Base-by-base conservation (phyloP, 2,797 vertebrate species). In the Meriones psammophilus region DNA sequence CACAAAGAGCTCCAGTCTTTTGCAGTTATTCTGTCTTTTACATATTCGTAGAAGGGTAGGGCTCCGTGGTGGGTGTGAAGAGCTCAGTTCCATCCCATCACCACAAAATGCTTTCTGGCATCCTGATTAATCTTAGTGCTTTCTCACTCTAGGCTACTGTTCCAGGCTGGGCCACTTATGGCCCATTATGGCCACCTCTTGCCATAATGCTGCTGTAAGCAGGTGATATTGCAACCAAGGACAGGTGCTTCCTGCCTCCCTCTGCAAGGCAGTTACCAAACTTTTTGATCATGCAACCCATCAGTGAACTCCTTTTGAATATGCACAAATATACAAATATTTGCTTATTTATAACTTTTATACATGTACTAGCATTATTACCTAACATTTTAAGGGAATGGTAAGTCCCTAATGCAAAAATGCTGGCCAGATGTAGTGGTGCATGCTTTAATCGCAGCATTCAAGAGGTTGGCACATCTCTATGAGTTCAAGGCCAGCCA, bases 331-430 rank as follows among this genome's bases (percentile, higher is more conserved):
- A 28, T 18, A 33, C 42, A 76, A 85, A 77, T 76, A 77, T 68
- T 90, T 92, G 8, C 24, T 73, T 58, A 80, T 89, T 62, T 83
- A n/a, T 80, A 50, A 50, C 73, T 94, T 94, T 89, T 81, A 42
- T 46, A 10, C 12, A 39, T 58, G 8, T 54, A 66, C 54, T 56
- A 12, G n/a, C 1, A 39, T 46, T 36, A 58, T 92, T 68, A 69
- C 18, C 17, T 80, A 85, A 62, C 24, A 88, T 88, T 90, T 77
- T 46, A 80, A 90, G 54, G 13, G 24, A 71, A 58, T 26, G 3
- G 0, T 71, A 90, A 92, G 73, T 79, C 50, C 36, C 4, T 76
- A 39, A 42, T 81, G 90, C 0, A 79, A 83, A 81, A 74, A 68
- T 18, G 17, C 50, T 83, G 28, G 36, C 62, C 3, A 36, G 20